A percentile compares a stretch with the other conserved stretches of the same genome.
Conservation (phyloP, 2,888 invertebrate genomes). For the Acleris sparsana region DNA sequence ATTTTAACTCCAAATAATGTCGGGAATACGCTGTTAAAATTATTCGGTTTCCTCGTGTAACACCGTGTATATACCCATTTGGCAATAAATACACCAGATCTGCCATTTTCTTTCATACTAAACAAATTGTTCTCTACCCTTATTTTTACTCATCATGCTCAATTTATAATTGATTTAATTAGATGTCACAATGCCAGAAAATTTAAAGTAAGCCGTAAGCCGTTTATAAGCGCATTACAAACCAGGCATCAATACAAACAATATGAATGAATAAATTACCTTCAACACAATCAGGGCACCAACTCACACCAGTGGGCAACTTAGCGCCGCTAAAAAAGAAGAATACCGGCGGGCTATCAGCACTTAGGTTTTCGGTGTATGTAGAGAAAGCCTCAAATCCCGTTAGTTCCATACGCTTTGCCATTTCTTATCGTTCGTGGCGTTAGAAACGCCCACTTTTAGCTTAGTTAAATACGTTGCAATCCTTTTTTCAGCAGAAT, state of each 20-base stretch:
- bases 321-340: constrained; percentile 88
- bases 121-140: constrained; percentile 41
- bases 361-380: constrained; percentile 79
- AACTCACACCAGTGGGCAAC: constrained; percentile 87
- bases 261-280: constrained; percentile 81
- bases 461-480: not conserved
- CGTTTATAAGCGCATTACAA: no score
- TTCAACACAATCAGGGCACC: constrained; percentile 95
- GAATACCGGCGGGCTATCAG: constrained; percentile 64
- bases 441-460: constrained; percentile 11
- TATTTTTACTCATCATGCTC: constrained; percentile 11
- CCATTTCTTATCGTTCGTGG: constrained; percentile 48
- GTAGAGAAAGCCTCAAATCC: constrained; percentile 86
- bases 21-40: no score
- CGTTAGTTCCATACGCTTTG: constrained; percentile 63
- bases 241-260: no score
- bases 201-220: no score
- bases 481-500: not conserved
- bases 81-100: constrained; percentile 89
- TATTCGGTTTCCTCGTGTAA: no score
- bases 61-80: no score
- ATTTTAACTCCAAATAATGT: no score
- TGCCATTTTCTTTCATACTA: constrained; percentile 86
- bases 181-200: not conserved
- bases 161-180: not conserved